Evolutionary conservation across 2,113 vertebrate genomes (phyloP).

Genomic region (Cynoglossus semilaevis): DNA sequence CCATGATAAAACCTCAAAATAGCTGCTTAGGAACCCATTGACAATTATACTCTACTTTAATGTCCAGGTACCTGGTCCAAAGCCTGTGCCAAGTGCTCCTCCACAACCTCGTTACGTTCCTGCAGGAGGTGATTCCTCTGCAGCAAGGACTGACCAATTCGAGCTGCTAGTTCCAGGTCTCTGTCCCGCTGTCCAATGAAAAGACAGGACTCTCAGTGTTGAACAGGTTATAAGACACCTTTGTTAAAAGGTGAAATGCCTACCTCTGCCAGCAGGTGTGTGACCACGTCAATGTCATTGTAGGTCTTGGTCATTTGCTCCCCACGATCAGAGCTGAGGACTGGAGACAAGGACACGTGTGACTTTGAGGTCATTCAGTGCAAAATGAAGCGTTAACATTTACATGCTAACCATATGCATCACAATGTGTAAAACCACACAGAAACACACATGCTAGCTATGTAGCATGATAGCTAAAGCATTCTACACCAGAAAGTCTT

Average conservation of each 20-base stretch:
- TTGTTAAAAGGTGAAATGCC: neutral
- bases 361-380: no score
- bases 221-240: conserved; percentile 4
- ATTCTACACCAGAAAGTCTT: neutral
- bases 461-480: no score
- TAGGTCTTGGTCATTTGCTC: conserved; percentile 89
- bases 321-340: conserved; percentile 83
- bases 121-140: conserved; percentile 89
- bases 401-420: conserved; percentile 20
- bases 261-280: conserved; percentile 92
- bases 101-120: conserved; percentile 90
- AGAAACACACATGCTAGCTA: neutral
- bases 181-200: conserved; percentile 83
- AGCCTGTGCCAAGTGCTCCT: conserved; percentile 89
- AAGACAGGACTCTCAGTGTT: conserved; percentile 1
- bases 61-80: conserved; percentile 83
- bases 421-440: neutral
- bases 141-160: conserved; percentile 94
- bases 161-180: conserved; percentile 93
- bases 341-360: conserved; percentile 60
- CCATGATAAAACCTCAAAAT: no score
- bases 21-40: no score
- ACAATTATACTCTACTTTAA: no score
- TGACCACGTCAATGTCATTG: conserved; percentile 90
- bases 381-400: neutral